These are phyloP conservation scores for Cavia porcellus DNA, from an alignment of 2,113 vertebrate genomes.

Conservation along the genomic window DNA sequence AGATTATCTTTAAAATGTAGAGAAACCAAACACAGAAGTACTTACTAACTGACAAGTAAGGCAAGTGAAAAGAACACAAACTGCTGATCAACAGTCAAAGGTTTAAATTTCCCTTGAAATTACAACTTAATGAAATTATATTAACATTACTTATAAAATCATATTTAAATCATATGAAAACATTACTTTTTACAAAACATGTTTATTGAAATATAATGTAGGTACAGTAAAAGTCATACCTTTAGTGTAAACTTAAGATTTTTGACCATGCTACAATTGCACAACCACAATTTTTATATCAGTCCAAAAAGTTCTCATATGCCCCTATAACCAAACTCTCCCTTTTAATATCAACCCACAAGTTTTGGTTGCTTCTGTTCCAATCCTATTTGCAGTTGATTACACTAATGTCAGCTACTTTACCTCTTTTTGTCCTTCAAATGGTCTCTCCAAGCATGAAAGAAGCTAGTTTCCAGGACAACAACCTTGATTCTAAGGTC, in stretches of 20 bases:
- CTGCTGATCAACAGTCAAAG: background rate
- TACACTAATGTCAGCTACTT: background rate
- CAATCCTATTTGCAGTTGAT: background rate
- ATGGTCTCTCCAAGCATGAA: background rate
- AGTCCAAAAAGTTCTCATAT: background rate
- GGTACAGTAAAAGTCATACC: background rate
- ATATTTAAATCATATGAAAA: background rate
- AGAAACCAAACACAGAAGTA: background rate
- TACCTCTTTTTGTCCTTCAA: background rate
- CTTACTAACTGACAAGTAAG: background rate
- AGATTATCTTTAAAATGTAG: background rate
- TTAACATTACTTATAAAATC: background rate
- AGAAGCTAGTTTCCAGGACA: background rate
- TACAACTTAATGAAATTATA: background rate
- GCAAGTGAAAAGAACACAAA: background rate
- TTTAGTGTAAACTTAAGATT: background rate
- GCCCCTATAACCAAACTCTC: background rate
- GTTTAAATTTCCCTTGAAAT: background rate
- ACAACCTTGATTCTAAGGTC: background rate
- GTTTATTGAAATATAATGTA: background rate
- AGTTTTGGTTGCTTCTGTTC: background rate
- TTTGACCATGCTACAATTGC: background rate
- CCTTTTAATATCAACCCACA: background rate
- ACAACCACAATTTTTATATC: background rate
- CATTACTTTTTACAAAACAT: background rate